Conservation (phyloP, 2,113 vertebrate species). For the Pheucticus melanocephalus region DNA sequence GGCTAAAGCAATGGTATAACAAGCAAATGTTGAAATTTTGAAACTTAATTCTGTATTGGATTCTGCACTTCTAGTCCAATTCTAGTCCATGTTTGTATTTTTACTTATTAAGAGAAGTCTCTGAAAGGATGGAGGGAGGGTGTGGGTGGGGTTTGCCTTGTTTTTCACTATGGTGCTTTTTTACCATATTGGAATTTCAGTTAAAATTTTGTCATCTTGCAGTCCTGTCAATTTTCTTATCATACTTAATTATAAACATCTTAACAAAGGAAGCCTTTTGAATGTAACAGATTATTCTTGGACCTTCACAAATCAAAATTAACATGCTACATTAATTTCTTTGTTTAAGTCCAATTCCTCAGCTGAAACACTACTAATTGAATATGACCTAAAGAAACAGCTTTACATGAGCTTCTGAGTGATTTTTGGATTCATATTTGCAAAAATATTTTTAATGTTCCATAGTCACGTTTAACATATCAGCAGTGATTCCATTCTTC, state of each 20-base stretch:
- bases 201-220: not conserved
- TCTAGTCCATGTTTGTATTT: not conserved
- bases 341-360: not conserved
- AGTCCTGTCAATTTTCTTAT: not conserved
- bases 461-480: not conserved
- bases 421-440: conserved; percentile 9
- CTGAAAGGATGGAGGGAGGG: not conserved
- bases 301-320: not conserved
- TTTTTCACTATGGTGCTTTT: not conserved
- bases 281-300: not conserved
- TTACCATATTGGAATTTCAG: not conserved
- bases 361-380: not conserved
- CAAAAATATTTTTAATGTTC: conserved; percentile 31
- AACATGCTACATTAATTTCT: not conserved
- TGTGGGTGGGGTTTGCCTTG: not conserved
- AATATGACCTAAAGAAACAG: conserved; percentile 11
- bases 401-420: not conserved
- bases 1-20: not conserved
- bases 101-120: not conserved
- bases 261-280: not conserved
- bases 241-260: not conserved
- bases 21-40: not conserved
- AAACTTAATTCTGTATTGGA: not conserved
- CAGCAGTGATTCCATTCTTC: not conserved
- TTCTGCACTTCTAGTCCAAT: not conserved